These are phyloP conservation scores for Pseudorectes ferrugineus DNA, from an alignment of 2,113 vertebrate genomes.

Conservation along the genomic window DNA sequence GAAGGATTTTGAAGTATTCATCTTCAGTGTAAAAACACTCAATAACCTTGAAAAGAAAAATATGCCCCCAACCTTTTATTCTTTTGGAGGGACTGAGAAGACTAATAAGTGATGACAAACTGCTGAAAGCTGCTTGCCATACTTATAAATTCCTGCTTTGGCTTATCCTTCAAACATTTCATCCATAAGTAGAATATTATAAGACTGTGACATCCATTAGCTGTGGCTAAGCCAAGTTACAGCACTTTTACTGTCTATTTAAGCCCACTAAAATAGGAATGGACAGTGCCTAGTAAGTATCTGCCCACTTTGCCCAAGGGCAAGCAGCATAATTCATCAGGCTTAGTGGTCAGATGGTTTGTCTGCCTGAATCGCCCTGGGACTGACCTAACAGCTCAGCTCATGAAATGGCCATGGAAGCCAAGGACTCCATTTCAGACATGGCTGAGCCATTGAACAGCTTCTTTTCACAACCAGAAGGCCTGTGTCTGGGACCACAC, in stretches of 20 bases:
- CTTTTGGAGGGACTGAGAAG: background rate
- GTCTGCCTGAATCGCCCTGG: background rate
- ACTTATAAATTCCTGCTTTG: background rate
- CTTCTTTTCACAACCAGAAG: background rate
- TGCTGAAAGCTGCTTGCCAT: background rate
- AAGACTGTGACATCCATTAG: background rate
- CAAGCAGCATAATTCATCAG: background rate
- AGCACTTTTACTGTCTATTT: background rate
- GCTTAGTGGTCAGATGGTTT: background rate
- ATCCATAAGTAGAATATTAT: background rate
- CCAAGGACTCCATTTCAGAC: background rate
- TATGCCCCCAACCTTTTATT: background rate
- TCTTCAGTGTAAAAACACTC: background rate
- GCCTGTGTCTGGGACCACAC: background rate
- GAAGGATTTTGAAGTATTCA: background rate
- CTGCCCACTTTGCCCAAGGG: background rate
- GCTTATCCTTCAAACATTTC: background rate
- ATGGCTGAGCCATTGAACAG: background rate
- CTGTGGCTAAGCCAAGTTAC: background rate
- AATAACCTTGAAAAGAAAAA: background rate
- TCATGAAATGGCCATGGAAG: background rate
- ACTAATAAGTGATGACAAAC: background rate
- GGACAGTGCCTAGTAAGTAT: background rate
- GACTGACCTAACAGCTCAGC: background rate
- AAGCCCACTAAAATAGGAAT: background rate